Evolutionary conservation across 2,797 vertebrate species (phyloP), one percentile per base, ranked within the genome.

Genomic region (Onychomys arenicola): DNA sequence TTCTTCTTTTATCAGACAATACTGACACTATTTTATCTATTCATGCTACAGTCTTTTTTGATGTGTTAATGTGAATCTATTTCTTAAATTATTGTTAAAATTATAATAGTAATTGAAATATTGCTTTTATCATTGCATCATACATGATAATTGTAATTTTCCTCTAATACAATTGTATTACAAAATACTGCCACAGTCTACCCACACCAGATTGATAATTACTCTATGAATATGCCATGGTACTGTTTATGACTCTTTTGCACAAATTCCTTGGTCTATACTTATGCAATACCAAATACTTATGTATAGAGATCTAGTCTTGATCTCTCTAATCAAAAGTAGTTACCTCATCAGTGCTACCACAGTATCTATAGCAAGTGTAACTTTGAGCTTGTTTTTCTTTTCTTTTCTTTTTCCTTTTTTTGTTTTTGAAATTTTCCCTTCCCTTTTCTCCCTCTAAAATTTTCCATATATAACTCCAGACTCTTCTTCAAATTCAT

Each of bases 21-120:
- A 77, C 37, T 73, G 34, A 90, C 17, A 89, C 59, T 46, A 19
- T 81, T 88, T 43, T 61, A 76, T 76, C 43, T 43, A 65, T 81
- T 91, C 3, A 80, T 57, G 34, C 57, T 63, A n/a, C 27, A 5
- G 14, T 92, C 19, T 10, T 71, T 23, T 61, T 95, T 90, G 12
- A 78, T 78, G 16, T 73, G 29, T 81, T 82, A 57, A 90, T 78
- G 86, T 32, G 2, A 82, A 87, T 67, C 29, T 3, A 71, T 59
- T 34, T 57, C 6, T 2, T 87, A 49, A 65, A 65, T 59, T 14
- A 81, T 81, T 75, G 37, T 43, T 65, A 71, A 86, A 92, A 59
- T 82, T 77, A 55, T 55, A 95, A 65, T 52, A 88, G 16, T 32
- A 61, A 86, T 63, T 93, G 37, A 92, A 89, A 65, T 89, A 37